Base-by-base conservation (phyloP, 2,888 invertebrate species). In the Drosophila mettleri region DNA sequence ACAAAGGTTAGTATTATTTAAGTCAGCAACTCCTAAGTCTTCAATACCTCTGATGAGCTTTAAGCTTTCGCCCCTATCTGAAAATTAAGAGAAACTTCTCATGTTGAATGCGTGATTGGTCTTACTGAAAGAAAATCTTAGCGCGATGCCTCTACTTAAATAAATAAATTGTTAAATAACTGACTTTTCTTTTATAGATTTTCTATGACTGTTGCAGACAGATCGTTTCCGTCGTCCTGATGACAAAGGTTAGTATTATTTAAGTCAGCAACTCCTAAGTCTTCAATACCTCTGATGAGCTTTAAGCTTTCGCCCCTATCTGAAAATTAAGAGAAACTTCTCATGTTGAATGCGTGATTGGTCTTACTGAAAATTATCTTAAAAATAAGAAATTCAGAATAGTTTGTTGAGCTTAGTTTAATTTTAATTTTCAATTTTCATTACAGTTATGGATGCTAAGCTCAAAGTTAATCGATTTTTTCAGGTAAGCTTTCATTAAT, bases 21-120 rank as follows among this genome's bases (percentile, higher is more conserved):
- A 24, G n/a, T 22, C 9, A 24, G 6, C 39, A 22, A 12, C 16
- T 16, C 3, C 9, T 36, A 9, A 27, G 22, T 12, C 5, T 43
- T 3, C 14, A 2, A 9, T 1, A 27, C 8, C 7, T 10, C 3
- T 45, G 45, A 45, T 43, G 76, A 73, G 69, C 61, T 29, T 51
- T 72, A 66, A 75, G 76, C 82, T 88, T 89, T 87, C 87, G 88
- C 88, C 89, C 88, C 88, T 88, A 88, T 70, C 85, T 88, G 88
- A 88, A 84, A 69, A 57, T 60, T 9, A 16, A 60, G 74, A 62
- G 70, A 82, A 88, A 85, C 86, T 85, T 82, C 88, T 49, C 78
- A 22, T 85, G 85, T 74, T 85, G 87, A 89, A 74, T 74, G 89
- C 82, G 88, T 78, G 72, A 89, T 89, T 88, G 84, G 88, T 88